phyloP scores from a whole-genome alignment of 1,140 invertebrate species.

The Hetaerina americana region DNA sequence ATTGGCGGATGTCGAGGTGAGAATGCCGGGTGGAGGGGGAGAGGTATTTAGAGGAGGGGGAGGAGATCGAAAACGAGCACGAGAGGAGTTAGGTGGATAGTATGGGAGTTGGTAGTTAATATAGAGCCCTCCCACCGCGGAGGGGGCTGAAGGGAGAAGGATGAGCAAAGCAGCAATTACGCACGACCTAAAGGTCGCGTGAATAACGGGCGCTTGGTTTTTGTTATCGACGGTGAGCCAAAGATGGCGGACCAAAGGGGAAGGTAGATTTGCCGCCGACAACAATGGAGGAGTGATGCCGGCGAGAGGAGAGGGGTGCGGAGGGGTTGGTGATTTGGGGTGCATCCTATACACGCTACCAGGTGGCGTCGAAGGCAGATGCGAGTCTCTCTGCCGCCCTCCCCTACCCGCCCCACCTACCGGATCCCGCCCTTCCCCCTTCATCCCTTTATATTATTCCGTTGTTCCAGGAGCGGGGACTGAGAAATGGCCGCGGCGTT shows the following conservation, averaged over 20 bases:
- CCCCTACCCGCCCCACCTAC: too few species aligned
- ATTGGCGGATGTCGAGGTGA: too few species aligned
- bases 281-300: conserved; percentile 22
- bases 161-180: not conserved
- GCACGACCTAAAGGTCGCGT: not conserved
- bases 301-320: conserved; percentile 7
- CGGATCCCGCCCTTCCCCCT: too few species aligned
- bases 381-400: not conserved
- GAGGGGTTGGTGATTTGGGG: conserved; percentile 21
- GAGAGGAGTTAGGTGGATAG: too few species aligned
- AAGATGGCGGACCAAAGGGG: not conserved
- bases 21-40: too few species aligned
- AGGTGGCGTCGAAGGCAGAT: not conserved
- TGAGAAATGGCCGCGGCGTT: not conserved
- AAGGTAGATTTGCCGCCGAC: not conserved
- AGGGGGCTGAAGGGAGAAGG: too few species aligned
- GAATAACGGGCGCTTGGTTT: not conserved
- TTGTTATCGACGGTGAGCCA: not conserved
- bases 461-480: not conserved
- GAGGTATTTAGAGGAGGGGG: too few species aligned
- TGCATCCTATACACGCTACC: not conserved
- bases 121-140: not conserved
- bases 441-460: too few species aligned
- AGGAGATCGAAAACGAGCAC: too few species aligned
- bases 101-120: not conserved